Evolutionary conservation across 2,797 vertebrate genomes (phyloP), one percentile per base, ranked within the genome.

Genomic region (Amphiprion clarkii): DNA sequence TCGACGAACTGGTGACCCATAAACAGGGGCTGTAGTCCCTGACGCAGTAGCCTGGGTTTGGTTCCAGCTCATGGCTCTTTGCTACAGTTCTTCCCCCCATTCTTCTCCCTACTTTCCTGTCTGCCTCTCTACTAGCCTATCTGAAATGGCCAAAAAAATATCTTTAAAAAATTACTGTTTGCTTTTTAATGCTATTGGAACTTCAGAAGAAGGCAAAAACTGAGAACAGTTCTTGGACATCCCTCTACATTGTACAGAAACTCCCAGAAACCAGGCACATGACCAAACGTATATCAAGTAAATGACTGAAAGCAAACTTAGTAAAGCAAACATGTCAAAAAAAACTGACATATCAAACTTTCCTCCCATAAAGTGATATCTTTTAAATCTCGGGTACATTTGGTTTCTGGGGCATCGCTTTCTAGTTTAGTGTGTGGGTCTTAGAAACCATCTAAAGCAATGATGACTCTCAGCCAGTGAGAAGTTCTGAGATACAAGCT

Each of bases 351-450:
- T 17, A 27, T 5, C 48, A 75, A 74, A 71, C 55, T 12, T 67
- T 62, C 39, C 42, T 29, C 6, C 58, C 10, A 49, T 84, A 44
- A 54, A 56, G 58, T 40, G 56, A 4, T 21, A 25, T 57, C 46
- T 58, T 67, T 53, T 44, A 68, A 71, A 71, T 61, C 6, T 27
- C 52, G 63, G 57, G 51, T 86, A 74, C 76, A 39, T 79, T 79
- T 74, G 23, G 72, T 81, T 84, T 83, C 80, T 84, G 56, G 70
- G 19, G 54, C 67, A 76, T 76, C 61, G 12, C 40, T 17, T 81
- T 17, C 65, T 49, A 40, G 33, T 61, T 59, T 67, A 3, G 1
- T 29, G 10, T 64, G 14, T 54, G 39, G 57, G 19, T 83, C 58
- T 72, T 21, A 62, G 60, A 82, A 71, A 73, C 16, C 8, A 17